A percentile compares a stretch with the other conserved stretches of the same genome.
Conservation (phyloP, 2,113 vertebrate genomes). For the Epinephelus fuscoguttatus region DNA sequence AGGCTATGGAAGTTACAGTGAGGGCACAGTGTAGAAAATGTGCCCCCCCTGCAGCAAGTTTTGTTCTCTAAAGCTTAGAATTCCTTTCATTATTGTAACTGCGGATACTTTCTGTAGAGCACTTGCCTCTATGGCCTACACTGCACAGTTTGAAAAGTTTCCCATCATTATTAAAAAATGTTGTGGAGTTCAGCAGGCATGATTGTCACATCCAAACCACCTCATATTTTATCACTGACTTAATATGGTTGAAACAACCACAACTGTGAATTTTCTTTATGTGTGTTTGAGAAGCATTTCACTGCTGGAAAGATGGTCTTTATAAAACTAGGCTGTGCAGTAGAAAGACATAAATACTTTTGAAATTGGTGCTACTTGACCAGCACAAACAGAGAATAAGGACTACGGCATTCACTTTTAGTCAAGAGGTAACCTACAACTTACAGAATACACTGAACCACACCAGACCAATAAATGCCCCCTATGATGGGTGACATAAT, state of each 20-base stretch:
- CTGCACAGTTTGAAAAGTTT: neutral
- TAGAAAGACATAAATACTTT: no score
- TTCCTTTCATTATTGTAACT: slow-evolving; percentile 12
- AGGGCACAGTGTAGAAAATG: neutral
- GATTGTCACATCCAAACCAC: neutral
- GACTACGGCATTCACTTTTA: no score
- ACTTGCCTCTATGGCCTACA: neutral
- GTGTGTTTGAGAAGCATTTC: no score
- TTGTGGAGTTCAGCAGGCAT: neutral
- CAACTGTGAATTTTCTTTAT: no score
- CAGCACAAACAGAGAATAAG: no score
- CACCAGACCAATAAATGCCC: no score
- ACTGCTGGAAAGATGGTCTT: no score
- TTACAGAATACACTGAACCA: no score
- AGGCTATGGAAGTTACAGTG: neutral
- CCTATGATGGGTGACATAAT: no score
- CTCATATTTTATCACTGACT: neutral
- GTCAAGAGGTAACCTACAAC: no score
- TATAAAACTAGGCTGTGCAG: no score
- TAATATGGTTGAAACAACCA: neutral
- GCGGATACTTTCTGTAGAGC: neutral
- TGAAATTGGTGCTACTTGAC: no score
- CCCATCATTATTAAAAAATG: neutral
- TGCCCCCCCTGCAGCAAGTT: neutral
- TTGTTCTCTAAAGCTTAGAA: slow-evolving; percentile 12